Percentiles rank a stretch among this genome's conserved stretches.
Evolutionary conservation across 2,888 invertebrate genomes (phyloP).

Genomic region (Mesochorus sp.): DNA sequence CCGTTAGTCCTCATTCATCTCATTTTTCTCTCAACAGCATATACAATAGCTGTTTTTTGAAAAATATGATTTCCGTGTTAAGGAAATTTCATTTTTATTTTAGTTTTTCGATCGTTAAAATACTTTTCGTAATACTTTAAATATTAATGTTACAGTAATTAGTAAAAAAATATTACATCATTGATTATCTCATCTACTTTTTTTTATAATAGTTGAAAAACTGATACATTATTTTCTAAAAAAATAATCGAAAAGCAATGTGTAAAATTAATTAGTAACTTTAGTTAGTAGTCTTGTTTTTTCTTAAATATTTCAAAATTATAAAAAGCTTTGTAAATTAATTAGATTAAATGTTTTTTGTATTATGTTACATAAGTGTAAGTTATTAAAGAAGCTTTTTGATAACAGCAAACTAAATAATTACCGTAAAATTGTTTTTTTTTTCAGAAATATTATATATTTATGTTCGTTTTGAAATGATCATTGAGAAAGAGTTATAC

Average conservation of each 20-base stretch:
- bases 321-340: too few relatives aligned
- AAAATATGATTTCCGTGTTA: background rate
- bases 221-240: too few relatives aligned
- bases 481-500: constrained; percentile 22
- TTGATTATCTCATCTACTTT: too few relatives aligned
- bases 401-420: background rate
- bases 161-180: background rate
- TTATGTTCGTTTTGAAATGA: constrained; percentile 6
- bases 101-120: background rate
- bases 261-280: too few relatives aligned
- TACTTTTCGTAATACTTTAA: background rate
- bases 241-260: too few relatives aligned
- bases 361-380: too few relatives aligned
- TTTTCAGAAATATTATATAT: constrained; percentile 22
- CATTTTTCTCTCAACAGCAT: background rate
- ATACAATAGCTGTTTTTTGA: background rate
- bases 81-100: background rate
- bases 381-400: background rate
- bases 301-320: too few relatives aligned
- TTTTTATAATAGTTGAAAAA: too few relatives aligned
- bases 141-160: background rate
- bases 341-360: too few relatives aligned
- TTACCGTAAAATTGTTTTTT: background rate
- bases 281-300: too few relatives aligned
- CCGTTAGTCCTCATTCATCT: constrained; percentile 31